Evolutionary conservation across 2,888 invertebrate species (phyloP).

Genomic region (Xanthostigma xanthostigma): DNA sequence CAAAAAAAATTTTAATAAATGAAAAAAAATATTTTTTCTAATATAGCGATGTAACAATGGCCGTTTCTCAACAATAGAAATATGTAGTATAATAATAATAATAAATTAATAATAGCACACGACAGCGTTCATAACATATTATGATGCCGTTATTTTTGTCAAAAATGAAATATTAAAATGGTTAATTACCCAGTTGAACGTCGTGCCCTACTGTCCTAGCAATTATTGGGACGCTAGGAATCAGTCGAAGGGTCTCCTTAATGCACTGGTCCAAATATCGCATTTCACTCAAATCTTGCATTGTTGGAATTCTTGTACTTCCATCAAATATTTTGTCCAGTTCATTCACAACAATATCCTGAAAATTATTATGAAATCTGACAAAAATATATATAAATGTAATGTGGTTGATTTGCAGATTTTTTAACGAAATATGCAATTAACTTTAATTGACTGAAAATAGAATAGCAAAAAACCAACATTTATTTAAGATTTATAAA

Average conservation of each 20-base stretch:
- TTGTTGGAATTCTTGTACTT: constrained; percentile 30
- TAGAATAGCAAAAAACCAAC: neutral
- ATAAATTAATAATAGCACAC: no score
- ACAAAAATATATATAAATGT: no score
- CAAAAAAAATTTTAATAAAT: no score
- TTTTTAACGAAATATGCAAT: no score
- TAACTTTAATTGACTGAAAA: no score
- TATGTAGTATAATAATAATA: no score
- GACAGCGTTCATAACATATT: no score
- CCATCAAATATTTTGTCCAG: constrained; percentile 31
- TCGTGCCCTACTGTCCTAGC: constrained; percentile 40
- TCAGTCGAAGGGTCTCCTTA: constrained; percentile 49
- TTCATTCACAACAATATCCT: constrained; percentile 33
- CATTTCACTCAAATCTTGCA: constrained; percentile 45
- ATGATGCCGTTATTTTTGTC: no score
- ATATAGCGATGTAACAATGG: no score
- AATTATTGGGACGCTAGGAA: constrained; percentile 52
- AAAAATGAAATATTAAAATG: neutral
- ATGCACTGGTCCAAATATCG: constrained; percentile 53
- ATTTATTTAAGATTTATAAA: neutral
- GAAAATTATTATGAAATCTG: neutral
- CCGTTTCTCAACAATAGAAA: no score
- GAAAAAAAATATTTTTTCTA: no score
- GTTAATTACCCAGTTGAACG: constrained; percentile 36
- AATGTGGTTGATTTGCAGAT: no score